phyloP scores from a whole-genome alignment of 2,888 invertebrate species.

The Chloromyia formosa region DNA sequence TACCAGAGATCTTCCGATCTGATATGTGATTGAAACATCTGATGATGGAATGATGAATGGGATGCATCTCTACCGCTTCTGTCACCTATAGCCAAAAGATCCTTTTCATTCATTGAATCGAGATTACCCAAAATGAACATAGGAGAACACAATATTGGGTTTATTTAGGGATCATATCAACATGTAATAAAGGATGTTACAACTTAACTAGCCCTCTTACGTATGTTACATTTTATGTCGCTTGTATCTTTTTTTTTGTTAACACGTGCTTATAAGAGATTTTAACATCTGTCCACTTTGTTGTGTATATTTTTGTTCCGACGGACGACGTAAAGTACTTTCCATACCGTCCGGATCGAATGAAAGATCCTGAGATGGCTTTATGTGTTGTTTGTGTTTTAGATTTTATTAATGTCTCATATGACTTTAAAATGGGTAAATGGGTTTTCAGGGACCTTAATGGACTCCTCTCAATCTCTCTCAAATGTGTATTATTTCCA shows the following conservation, averaged over 20 bases:
- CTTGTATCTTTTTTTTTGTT: constrained; percentile 38
- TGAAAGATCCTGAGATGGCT: not conserved
- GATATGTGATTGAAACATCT: constrained; percentile 34
- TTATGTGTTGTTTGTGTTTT: not conserved
- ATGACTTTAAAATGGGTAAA: not conserved
- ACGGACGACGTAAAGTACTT: no score
- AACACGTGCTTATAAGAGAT: constrained; percentile 40
- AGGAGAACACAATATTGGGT: not conserved
- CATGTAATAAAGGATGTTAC: constrained; percentile 44
- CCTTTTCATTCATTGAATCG: no score
- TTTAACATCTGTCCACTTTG: constrained; percentile 43
- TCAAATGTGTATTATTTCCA: not conserved
- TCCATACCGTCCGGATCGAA: not conserved
- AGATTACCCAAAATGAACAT: not conserved
- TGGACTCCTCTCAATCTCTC: constrained; percentile 4
- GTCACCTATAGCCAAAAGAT: not conserved
- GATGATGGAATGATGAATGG: constrained; percentile 17
- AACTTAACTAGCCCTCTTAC: constrained; percentile 44
- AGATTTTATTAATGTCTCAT: not conserved
- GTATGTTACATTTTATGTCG: constrained; percentile 7
- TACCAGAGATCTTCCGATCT: constrained; percentile 20
- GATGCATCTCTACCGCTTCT: constrained; percentile 12
- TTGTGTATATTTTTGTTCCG: no score
- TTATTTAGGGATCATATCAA: constrained; percentile 31
- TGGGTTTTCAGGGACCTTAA: not conserved